Evolutionary conservation across 2,113 vertebrate species (phyloP).

Genomic region (Tretioscincus oriximinensis): DNA sequence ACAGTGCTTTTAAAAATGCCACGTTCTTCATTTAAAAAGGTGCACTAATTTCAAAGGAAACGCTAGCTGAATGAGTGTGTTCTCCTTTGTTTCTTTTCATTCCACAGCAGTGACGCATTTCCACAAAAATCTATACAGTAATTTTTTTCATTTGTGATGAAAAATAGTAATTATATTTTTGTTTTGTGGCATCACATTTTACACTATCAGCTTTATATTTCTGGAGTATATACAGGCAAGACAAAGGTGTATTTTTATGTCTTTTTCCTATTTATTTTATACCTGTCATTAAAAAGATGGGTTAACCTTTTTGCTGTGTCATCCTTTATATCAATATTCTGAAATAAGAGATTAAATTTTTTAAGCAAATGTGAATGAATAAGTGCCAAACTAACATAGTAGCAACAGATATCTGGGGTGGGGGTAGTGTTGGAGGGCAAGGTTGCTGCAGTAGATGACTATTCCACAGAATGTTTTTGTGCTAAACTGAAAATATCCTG

Average conservation of each 20-base stretch:
- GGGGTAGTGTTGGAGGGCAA: no score
- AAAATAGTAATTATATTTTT: conserved; percentile 40
- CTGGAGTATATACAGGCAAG: conserved; percentile 29
- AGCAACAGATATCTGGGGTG: no score
- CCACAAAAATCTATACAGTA: neutral
- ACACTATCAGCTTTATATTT: conserved; percentile 32
- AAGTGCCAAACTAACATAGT: neutral
- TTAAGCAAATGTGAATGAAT: neutral
- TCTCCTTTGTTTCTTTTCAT: conserved; percentile 27
- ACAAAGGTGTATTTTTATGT: conserved; percentile 13
- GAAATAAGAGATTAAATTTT: conserved; percentile 11
- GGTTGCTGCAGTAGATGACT: no score
- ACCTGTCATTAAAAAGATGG: neutral
- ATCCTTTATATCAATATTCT: neutral
- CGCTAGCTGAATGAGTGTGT: conserved; percentile 7
- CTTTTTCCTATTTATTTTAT: conserved; percentile 12
- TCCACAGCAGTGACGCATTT: neutral
- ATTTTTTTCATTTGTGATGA: conserved; percentile 31
- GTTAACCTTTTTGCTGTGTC: neutral
- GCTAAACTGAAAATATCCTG: no score
- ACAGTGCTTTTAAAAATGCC: conserved; percentile 16
- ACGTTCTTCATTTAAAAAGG: conserved; percentile 4
- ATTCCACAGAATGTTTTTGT: no score
- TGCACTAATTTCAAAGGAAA: conserved; percentile 18
- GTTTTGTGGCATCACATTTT: conserved; percentile 45